phyloP scores from a whole-genome alignment of 1,140 invertebrate species.

The Trialeurodes vaporariorum region DNA sequence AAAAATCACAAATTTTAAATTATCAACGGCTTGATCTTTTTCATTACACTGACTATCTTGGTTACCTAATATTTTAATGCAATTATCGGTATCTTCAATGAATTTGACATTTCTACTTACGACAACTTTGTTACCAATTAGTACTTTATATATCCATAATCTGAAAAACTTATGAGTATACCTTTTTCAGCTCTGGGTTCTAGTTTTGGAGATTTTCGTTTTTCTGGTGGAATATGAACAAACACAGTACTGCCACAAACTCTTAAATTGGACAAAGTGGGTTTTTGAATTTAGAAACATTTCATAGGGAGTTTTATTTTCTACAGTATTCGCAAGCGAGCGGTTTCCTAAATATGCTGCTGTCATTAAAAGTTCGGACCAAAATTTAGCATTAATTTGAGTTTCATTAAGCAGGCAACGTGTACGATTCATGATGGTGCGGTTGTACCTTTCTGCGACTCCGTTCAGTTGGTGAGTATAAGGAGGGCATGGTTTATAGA shows the following conservation, averaged over 20 bases:
- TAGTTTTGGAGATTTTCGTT: constrained; percentile 25
- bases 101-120: background rate
- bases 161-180: constrained; percentile 24
- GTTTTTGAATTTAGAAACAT: constrained; percentile 19
- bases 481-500: constrained; percentile 22
- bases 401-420: constrained; percentile 26
- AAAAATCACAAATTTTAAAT: background rate
- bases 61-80: background rate
- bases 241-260: constrained; percentile 27
- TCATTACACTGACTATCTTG: background rate
- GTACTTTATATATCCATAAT: constrained; percentile 14
- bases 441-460: constrained; percentile 29
- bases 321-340: background rate
- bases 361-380: constrained; percentile 28
- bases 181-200: constrained; percentile 21
- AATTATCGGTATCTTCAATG: background rate
- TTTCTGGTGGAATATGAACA: constrained; percentile 19
- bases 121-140: background rate
- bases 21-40: background rate
- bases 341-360: constrained; percentile 13
- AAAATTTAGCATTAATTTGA: constrained; percentile 21
- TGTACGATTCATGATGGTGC: constrained; percentile 25
- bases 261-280: constrained; percentile 22
- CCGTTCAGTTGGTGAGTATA: constrained; percentile 32
- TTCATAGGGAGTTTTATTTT: constrained; percentile 17